Base-by-base conservation (phyloP, 92 coral and sea anemone genomes). In the Palythoa heliodiscus region DNA sequence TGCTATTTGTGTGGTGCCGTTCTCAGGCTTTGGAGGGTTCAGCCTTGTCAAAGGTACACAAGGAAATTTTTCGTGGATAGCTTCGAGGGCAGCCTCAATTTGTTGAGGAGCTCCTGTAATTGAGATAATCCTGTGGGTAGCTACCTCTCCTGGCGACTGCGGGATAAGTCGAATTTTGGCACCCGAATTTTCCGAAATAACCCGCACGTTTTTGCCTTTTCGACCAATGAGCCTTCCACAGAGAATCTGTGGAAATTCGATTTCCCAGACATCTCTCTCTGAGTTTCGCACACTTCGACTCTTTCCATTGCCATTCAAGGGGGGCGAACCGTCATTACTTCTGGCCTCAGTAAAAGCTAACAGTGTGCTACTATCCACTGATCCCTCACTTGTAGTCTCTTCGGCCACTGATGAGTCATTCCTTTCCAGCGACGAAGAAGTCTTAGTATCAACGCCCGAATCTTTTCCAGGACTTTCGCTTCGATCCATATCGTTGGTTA, bases 141-240 rank as follows among this genome's bases (percentile, higher is more conserved):
- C 93, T 53, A 94, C 98, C 35, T 92, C 95, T 68, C 95, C 98
- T 8, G 95, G 98, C 4, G 98, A 92, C 71, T 94, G 98, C 0
- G 99, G 99, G 55, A 96, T 96, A 82, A 96, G 87, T 4, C 99
- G 98, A 64, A 96, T 94, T 73, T 96, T 96, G 5, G 99, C 93
- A 17, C 99, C 99, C 37, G 98, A 92, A 38, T 69, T 87, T 67
- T 94, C 98, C 0, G 99, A 96, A 16, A 96, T 92, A 11, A 92
- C 93, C 53, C 92, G 92, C 0, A 96, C 99, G 70, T 96, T 96
- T 75, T 96, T 96, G 29, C 99, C 99, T 71, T 96, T 96, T 38
- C 98, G 95, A 14, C 99, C 99, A 75, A 96, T 96, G 9, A 96
- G 87, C 43, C 99, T 87, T 70, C 99, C 99, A 60, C 99, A 96